phyloP scores from a whole-genome alignment of 2,113 vertebrate species.

The Phrynocephalus versicolor region DNA sequence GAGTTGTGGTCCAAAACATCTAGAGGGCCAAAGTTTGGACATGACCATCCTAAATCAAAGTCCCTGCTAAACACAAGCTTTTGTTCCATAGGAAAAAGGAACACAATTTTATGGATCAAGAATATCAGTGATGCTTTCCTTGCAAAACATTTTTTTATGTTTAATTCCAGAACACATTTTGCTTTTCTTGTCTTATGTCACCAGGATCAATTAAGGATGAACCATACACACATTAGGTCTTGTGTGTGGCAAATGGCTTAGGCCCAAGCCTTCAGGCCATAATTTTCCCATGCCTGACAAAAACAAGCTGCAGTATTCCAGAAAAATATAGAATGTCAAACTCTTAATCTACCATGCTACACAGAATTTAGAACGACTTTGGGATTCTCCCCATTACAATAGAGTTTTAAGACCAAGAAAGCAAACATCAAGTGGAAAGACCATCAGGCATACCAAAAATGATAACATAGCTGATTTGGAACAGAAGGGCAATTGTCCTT shows the following conservation, averaged over 20 bases:
- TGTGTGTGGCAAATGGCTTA: slow-evolving; percentile 11
- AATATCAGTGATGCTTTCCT: not conserved
- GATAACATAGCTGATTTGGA: slow-evolving; percentile 1
- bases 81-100: too few relatives aligned
- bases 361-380: not conserved
- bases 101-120: too few relatives aligned
- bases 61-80: too few relatives aligned
- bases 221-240: not conserved
- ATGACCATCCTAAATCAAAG: too few relatives aligned
- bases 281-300: slow-evolving; percentile 8
- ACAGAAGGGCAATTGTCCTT: slow-evolving; percentile 18
- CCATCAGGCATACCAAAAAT: not conserved
- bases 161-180: not conserved
- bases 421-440: slow-evolving; percentile 27
- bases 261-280: slow-evolving; percentile 19
- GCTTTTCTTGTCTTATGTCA: not conserved
- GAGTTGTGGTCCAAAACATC: too few relatives aligned
- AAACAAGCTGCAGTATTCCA: slow-evolving; percentile 27
- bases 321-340: not conserved
- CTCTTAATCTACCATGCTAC: not conserved
- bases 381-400: not conserved
- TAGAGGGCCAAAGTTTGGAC: too few relatives aligned
- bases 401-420: slow-evolving; percentile 24
- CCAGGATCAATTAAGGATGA: slow-evolving; percentile 31
- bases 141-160: not conserved